Percentiles rank a stretch among this genome's conserved stretches.
Evolutionary conservation across 1,140 invertebrate genomes (phyloP).

Genomic region (Drosophila bipectinata): DNA sequence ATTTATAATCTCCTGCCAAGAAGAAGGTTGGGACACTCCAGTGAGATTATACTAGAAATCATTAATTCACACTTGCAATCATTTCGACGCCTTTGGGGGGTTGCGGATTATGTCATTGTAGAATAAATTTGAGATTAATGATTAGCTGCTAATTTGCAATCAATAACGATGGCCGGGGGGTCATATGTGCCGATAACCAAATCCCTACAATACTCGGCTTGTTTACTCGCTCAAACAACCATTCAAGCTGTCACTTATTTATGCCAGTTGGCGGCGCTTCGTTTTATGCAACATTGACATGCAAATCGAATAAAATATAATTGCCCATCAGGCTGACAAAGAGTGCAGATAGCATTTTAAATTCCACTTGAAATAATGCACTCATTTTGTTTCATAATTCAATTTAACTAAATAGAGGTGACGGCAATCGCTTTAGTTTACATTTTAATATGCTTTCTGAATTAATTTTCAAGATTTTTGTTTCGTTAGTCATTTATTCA

Average conservation of each 20-base stretch:
- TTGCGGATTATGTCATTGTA: slow-evolving; percentile 60
- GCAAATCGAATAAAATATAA: slow-evolving; percentile 66
- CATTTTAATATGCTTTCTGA: too few species aligned
- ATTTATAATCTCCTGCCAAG: slow-evolving; percentile 21
- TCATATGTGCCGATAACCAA: slow-evolving; percentile 1
- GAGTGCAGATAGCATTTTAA: slow-evolving; percentile 27
- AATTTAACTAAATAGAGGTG: slow-evolving; percentile 17
- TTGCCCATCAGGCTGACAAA: slow-evolving; percentile 38
- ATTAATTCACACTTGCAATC: slow-evolving; percentile 29
- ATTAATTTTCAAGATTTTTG: not conserved
- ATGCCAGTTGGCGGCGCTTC: slow-evolving; percentile 57
- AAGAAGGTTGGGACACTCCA: slow-evolving; percentile 7
- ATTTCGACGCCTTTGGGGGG: slow-evolving; percentile 1
- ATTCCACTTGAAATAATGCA: slow-evolving; percentile 44
- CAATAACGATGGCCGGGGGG: slow-evolving; percentile 39
- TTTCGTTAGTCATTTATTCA: not conserved
- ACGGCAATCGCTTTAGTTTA: not conserved
- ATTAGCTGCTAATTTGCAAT: slow-evolving; percentile 69
- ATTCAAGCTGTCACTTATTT: slow-evolving; percentile 63
- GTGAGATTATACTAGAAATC: slow-evolving; percentile 6
- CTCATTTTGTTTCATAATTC: slow-evolving; percentile 27
- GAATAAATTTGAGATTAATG: slow-evolving; percentile 28
- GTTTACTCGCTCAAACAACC: slow-evolving; percentile 72
- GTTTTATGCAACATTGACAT: slow-evolving; percentile 71
- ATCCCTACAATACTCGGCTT: slow-evolving; percentile 36